These are phyloP conservation scores for Malacosoma neustria DNA, from an alignment of 2,888 invertebrate genomes.

Conservation along the genomic window DNA sequence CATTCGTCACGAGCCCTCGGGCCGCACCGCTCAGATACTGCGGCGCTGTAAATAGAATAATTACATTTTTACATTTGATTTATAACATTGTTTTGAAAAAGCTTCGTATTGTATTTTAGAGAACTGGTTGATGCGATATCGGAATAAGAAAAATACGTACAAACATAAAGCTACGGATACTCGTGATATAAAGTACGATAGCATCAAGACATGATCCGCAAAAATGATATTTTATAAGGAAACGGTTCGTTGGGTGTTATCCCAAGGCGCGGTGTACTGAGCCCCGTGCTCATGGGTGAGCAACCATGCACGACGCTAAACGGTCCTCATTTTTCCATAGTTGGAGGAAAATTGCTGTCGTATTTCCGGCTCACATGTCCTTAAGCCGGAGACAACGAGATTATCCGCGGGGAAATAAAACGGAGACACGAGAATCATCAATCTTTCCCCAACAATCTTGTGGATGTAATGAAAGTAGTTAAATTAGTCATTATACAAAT, in stretches of 20 bases:
- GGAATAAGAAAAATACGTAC: not conserved
- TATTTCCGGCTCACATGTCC: constrained; percentile 69
- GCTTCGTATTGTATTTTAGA: constrained; percentile 7
- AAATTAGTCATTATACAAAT: constrained; percentile 28
- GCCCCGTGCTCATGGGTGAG: constrained; percentile 34
- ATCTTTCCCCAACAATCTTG: constrained; percentile 44
- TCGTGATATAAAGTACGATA: constrained; percentile 15
- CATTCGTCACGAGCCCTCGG: constrained; percentile 42
- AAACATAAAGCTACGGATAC: not conserved
- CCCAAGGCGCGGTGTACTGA: constrained; percentile 15
- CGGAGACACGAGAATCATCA: constrained; percentile 63
- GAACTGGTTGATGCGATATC: constrained; percentile 15
- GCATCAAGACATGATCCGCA: constrained; percentile 20
- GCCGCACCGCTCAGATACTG: constrained; percentile 32
- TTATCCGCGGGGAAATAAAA: constrained; percentile 68
- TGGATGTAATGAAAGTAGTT: constrained; percentile 27
- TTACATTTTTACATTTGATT: constrained; percentile 37
- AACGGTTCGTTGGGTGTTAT: constrained; percentile 27
- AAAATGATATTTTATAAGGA: constrained; percentile 27
- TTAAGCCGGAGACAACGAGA: constrained; percentile 70
- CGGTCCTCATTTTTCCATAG: constrained; percentile 68
- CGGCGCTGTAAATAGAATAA: constrained; percentile 33
- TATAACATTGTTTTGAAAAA: constrained; percentile 25
- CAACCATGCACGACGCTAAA: constrained; percentile 56
- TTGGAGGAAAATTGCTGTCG: constrained; percentile 68